Conservation (phyloP, 2,797 vertebrate species). For the Mustela erminea region DNA sequence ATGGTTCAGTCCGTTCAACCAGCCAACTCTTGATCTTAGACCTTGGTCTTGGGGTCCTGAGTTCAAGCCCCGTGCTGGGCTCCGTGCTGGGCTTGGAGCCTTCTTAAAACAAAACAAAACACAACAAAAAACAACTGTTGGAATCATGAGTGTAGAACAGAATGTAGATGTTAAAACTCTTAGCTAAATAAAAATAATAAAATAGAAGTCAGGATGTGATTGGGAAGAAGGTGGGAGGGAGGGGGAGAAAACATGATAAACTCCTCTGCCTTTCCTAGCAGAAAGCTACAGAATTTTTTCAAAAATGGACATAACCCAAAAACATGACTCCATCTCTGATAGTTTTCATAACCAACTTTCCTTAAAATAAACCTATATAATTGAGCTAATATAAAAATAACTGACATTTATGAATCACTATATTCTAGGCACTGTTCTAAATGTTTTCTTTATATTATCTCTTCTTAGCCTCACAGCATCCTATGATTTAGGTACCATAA, state of each 20-base stretch:
- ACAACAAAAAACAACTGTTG: neutral
- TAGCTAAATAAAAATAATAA: neutral
- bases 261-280: neutral
- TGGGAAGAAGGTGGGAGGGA: neutral
- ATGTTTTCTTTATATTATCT: neutral
- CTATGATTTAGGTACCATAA: neutral
- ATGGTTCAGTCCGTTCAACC: neutral
- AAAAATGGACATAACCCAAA: conserved; percentile 2
- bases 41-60: neutral
- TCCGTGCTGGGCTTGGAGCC: neutral
- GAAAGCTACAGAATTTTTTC: conserved; percentile 1
- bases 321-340: neutral
- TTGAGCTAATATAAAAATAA: conserved; percentile 53
- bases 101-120: neutral
- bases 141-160: neutral
- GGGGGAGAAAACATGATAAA: neutral
- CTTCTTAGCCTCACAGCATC: neutral
- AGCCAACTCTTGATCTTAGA: neutral
- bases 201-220: neutral
- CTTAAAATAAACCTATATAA: conserved; percentile 42
- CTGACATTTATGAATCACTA: conserved; percentile 11
- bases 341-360: neutral
- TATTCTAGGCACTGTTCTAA: neutral
- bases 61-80: neutral
- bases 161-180: neutral